Evolutionary conservation across 2,113 vertebrate genomes (phyloP), one percentile per base, ranked within the genome.

Genomic region (Elephantulus edwardii): DNA sequence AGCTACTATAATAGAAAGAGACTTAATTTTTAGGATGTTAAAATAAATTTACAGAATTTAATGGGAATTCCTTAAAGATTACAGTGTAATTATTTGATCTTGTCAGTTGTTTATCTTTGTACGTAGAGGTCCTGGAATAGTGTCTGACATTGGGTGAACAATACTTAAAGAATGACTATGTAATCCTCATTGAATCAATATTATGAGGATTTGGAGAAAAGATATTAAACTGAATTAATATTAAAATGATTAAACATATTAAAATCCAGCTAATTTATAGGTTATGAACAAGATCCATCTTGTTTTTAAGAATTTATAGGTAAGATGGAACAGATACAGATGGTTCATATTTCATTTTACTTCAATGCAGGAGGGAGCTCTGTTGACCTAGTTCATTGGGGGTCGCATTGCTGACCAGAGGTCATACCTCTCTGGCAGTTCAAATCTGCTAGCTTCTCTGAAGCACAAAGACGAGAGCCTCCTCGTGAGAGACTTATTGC

Each of bases 151-250:
- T 35, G 8, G 68, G 19, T 46, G 5, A 14, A 22, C 62, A 82
- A 40, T 90, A 76, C 44, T 68, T 52, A 22, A 81, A 60, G 75
- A 35, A 74, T 76, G 20, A 91, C 44, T 72, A 50, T 35, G 26
- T 60, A 13, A 38, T 94, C 38, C 84, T 87, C 24, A 35, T 30
- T 81, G 17, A 89, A n/a, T 79, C n/a, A 48, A 24, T 86, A 22
- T 83, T 44, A 80, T 62, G 22, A 6, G 28, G 82, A 62, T 89
- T 81, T 86, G 17, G 76, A 78, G 76, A 78, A 70, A 30, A 50
- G 6, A 42, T 92, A 88, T 77, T 19, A 79, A 92, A 82, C 62
- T 77, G 9, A 64, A 24, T 82, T 62, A 92, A 77, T 86, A 78
- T 76, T 72, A 78, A 72, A 84, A 68, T 77, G 46, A n/a, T 20